Evolutionary conservation across 2,797 vertebrate species (phyloP), one percentile per base, ranked within the genome.

Genomic region (Pogoniulus pusillus): DNA sequence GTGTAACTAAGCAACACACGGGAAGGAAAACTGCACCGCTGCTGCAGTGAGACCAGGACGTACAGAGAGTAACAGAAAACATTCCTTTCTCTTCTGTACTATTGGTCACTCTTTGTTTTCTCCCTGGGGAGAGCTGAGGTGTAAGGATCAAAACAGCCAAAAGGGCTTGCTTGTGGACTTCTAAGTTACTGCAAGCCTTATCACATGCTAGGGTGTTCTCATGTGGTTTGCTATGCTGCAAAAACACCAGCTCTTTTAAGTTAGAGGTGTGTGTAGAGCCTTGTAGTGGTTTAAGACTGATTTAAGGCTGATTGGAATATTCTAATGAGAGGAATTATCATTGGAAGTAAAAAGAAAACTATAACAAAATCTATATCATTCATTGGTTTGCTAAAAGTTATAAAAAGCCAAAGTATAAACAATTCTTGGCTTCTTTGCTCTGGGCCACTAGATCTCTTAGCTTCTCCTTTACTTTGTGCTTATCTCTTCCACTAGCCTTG

Each of bases 1-100:
- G 59, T 80, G 96, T 97, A 97, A 91, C 97, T 92, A 96, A 96
- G 96, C 97, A 97, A 96, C 96, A 74, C 96, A 74, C 10, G 4
- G 86, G 93, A 89, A 71, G 60, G 88, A 86, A 86, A 94, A 85
- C 20, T 3, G 59, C 29, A 19, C 63, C 2, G 4, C 49, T 81
- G 89, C 89, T 73, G 89, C 85, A 66, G 32, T 18, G 27, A 76
- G 72, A 55, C 89, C 79, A 69, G 66, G 71, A 45, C 58, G 54
- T 41, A 49, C 51, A 18, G 41, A 62, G 51, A 17, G 12, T 43
- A 30, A 55, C 75, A 35, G 69, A 59, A 92, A 59, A 34, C 1
- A 0, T 24, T 58, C 5, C 39, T 2, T 15, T 2, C 12, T 73
- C 76, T 83, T 72, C 34, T 39, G 15, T 84, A 27, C 22, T 72